Base-by-base conservation (phyloP, 2,888 invertebrate species). In the Cheilosia soror region DNA sequence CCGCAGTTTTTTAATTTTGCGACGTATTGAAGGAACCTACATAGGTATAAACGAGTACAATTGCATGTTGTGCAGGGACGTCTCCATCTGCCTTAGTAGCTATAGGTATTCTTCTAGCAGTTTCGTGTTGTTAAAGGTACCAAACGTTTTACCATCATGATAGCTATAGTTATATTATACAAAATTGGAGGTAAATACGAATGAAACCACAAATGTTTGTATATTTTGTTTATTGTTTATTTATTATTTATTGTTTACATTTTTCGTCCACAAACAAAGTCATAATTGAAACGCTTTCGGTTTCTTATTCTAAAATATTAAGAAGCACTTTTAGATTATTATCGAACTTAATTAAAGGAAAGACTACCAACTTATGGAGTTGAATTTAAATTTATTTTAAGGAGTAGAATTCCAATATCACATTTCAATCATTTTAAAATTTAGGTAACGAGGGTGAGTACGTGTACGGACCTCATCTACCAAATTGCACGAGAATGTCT, bases 271-370 rank as follows among this genome's bases (percentile, higher is more conserved):
- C 51, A 68, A 60, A 66, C 20, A 68, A 60, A 68, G 31, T 55
- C 20, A 65, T 31, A 68, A 58, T 51, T 60, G 9, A 51, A 65
- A 53, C 15, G 51, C 44, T 63, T 68, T 62, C 37, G 25, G 42
- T 44, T 29, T 62, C 27, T 42, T 73, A 78, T 62, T 37, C 55
- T 76, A 62, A 77, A 71, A 40, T 83, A 42, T 69, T 73, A 83
- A 79, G 73, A 83, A 83, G 83, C 83, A 83, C 83, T 83, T 78
- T 72, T 68, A 11, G 42, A 57, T 58, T 66, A 42, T 25, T 31
- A 40, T 58, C 65, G 69, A 79, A 84, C 60, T 62, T 62, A 78
- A 57, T 55, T n/a, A 62, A 69, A 57, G 69, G 69, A 78, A 71
- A 78, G 62, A 68, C 60, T 40, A 55, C 53, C 53, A 47, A 63